Evolutionary conservation across 2,113 vertebrate species (phyloP), one percentile per base, ranked within the genome.

Genomic region (Lepus americanus): DNA sequence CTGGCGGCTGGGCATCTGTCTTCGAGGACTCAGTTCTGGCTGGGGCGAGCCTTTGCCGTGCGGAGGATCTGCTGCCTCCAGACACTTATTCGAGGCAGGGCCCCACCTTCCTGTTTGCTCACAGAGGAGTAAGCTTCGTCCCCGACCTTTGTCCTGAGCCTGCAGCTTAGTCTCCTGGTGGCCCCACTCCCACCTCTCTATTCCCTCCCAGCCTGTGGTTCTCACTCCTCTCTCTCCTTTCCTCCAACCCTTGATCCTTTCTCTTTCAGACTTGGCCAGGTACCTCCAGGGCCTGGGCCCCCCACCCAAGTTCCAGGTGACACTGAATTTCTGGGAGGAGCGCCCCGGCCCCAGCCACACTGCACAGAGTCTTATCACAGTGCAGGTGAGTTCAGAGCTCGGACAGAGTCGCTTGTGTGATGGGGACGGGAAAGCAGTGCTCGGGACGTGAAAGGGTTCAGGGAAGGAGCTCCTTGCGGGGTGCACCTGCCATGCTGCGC

Each of bases 291-390:
- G 95, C 9, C 98, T 98, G 1, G 98, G 98, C 0, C 96, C 97
- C 0, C 96, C 85, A 4, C 99, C 99, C 22, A 93, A 98, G 87
- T 98, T 92, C 95, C 96, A 98, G 74, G 95, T 99, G 92, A 99
- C 98, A 0, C 97, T 99, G 74, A 98, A 99, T 87, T 99, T 99
- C 14, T 99, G 99, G 44, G 99, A 99, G 59, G 98, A 99, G 87
- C 95, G 98, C 55, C 95, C 88, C 6, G 87, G 87, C 66, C 39
- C 55, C 0, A 98, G 98, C 9, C 95, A 98, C 29, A 88, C 95
- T 9, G 51, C 92, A 13, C 49, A 88, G 39, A 99, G 99, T 83
- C 98, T 98, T 77, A 99, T 99, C 77, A 98, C 98, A 4, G 98
- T 98, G 63, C 97, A 99, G 98, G 99, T 99, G 73, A 97, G 95